Percentiles rank a stretch among this genome's conserved stretches.
phyloP scores from a whole-genome alignment of 2,888 invertebrate species.

The Uropetala carovei region DNA sequence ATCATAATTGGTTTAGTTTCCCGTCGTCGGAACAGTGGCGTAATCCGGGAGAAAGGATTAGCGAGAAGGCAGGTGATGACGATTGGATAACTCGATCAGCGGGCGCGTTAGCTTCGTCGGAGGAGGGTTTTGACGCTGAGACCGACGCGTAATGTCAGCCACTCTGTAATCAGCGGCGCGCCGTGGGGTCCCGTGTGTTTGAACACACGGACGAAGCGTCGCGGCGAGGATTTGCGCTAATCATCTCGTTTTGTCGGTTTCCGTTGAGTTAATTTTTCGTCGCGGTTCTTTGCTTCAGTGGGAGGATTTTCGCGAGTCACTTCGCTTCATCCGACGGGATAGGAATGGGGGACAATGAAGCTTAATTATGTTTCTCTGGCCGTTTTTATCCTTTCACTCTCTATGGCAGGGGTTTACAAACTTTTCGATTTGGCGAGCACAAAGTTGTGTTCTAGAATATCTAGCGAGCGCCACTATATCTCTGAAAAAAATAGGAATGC shows the following conservation, averaged over 20 bases:
- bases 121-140: not conserved
- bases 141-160: not conserved
- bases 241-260: not conserved
- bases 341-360: too few species aligned
- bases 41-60: not conserved
- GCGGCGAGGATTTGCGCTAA: not conserved
- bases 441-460: too few species aligned
- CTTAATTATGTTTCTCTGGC: too few species aligned
- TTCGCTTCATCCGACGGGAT: too few species aligned
- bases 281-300: not conserved
- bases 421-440: too few species aligned
- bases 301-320: too few species aligned
- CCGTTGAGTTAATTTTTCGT: not conserved
- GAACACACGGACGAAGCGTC: not conserved
- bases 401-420: too few species aligned
- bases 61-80: not conserved
- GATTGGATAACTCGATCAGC: not conserved
- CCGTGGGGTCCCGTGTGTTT: not conserved
- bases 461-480: too few species aligned
- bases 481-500: too few species aligned
- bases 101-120: not conserved
- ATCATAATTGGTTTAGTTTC: not conserved
- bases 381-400: too few species aligned
- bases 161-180: constrained; percentile 8
- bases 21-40: not conserved